Percentiles rank a stretch among this genome's conserved stretches.
Evolutionary conservation across 2,888 invertebrate genomes (phyloP).

Genomic region (Drosophila cognata): DNA sequence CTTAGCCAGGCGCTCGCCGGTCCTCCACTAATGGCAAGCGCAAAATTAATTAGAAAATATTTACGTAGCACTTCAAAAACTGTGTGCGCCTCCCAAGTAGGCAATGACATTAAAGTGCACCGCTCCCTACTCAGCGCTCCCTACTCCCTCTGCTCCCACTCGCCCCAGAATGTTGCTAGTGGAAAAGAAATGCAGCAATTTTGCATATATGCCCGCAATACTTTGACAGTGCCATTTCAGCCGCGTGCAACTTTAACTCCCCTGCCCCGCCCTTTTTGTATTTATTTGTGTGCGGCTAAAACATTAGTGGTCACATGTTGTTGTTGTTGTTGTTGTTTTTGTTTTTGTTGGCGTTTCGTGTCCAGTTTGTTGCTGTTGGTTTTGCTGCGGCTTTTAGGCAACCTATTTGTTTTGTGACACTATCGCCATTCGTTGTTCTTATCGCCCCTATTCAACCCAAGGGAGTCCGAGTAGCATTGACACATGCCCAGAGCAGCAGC

Average conservation of each 20-base stretch:
- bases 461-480: slow-evolving; percentile 53
- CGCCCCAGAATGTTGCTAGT: background rate
- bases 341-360: slow-evolving; percentile 38
- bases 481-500: slow-evolving; percentile 46
- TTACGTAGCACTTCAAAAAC: slow-evolving; percentile 75
- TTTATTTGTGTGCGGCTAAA: slow-evolving; percentile 68
- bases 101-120: slow-evolving; percentile 52
- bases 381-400: slow-evolving; percentile 73
- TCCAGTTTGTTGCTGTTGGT: slow-evolving; percentile 60
- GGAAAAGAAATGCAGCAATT: slow-evolving; percentile 7
- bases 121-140: slow-evolving; percentile 2
- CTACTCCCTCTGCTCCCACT: background rate
- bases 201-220: slow-evolving; percentile 21
- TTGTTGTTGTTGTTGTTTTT: slow-evolving; percentile 29
- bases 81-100: slow-evolving; percentile 55
- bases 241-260: slow-evolving; percentile 36
- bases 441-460: slow-evolving; percentile 49
- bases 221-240: slow-evolving; percentile 59
- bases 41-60: slow-evolving; percentile 82
- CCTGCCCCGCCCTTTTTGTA: slow-evolving; percentile 1
- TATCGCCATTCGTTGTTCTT: slow-evolving; percentile 63
- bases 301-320: slow-evolving; percentile 72
- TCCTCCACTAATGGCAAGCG: slow-evolving; percentile 53
- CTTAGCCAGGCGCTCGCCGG: slow-evolving; percentile 43
- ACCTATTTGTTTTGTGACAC: slow-evolving; percentile 78